A percentile compares a stretch with the other conserved stretches of the same genome.
Evolutionary conservation across 2,797 vertebrate genomes (phyloP).

Genomic region (Clarias pachynema): DNA sequence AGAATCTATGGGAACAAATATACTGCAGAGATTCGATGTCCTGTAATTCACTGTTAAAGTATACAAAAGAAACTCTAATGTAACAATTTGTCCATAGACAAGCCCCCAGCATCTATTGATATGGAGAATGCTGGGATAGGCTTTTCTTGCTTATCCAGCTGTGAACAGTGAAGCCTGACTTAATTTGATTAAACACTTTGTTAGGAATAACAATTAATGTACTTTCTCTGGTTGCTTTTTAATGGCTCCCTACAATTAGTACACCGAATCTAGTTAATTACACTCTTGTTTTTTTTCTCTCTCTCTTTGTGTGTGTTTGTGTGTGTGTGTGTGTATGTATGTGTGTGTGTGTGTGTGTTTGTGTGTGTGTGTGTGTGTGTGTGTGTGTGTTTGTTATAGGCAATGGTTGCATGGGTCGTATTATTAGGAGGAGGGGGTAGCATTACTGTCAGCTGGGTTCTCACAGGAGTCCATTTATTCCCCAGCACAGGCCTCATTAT

Average conservation of each 20-base stretch:
- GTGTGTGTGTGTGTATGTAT: neutral
- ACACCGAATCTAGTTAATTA: constrained; percentile 87
- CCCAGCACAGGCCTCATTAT: constrained; percentile 84
- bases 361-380: too few relatives aligned
- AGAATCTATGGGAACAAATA: neutral
- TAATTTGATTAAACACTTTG: constrained; percentile 85
- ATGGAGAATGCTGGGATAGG: constrained; percentile 51
- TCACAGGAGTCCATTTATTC: constrained; percentile 76
- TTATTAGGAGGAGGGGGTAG: constrained; percentile 74
- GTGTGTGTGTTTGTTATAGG: constrained; percentile 67
- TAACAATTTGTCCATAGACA: constrained; percentile 45
- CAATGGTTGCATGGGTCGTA: constrained; percentile 76
- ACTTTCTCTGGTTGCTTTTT: constrained; percentile 84
- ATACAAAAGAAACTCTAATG: constrained; percentile 53
- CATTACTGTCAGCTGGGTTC: constrained; percentile 76
- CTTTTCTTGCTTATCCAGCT: constrained; percentile 59
- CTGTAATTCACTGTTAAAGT: constrained; percentile 31
- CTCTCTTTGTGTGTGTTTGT: constrained; percentile 17
- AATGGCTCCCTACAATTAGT: constrained; percentile 86
- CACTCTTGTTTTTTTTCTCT: constrained; percentile 69
- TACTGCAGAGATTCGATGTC: neutral
- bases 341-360: too few relatives aligned
- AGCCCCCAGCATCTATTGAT: constrained; percentile 61
- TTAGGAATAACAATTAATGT: constrained; percentile 88
- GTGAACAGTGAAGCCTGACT: constrained; percentile 60